Percentiles rank a stretch among this genome's conserved stretches.
phyloP scores from a whole-genome alignment of 2,888 invertebrate species.

The Diarsia mendica region DNA sequence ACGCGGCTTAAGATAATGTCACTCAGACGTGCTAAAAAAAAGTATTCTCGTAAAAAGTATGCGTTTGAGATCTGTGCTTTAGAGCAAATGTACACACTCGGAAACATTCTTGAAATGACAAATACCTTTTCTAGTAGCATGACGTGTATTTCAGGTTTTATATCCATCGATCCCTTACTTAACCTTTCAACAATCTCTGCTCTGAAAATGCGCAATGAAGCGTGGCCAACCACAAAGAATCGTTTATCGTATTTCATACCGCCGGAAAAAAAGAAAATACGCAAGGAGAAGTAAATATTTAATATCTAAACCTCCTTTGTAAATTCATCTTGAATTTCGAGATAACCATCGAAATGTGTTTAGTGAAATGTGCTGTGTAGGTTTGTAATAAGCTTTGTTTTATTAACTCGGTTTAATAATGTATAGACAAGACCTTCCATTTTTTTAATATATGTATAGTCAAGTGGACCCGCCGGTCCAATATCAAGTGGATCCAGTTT shows the following conservation, averaged over 20 bases:
- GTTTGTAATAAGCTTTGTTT: neutral
- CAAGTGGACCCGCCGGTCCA: no score
- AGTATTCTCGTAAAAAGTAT: no score
- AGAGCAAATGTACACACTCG: no score
- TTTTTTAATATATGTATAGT: no score
- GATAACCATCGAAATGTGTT: slow-evolving; percentile 11
- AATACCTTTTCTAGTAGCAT: no score
- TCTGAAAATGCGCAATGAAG: slow-evolving; percentile 21
- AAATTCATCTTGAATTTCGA: slow-evolving; percentile 25
- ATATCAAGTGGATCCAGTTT: no score
- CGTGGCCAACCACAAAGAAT: neutral
- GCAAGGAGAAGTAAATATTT: slow-evolving; percentile 19
- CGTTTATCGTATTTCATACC: slow-evolving; percentile 5
- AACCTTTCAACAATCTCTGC: neutral
- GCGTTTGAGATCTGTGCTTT: no score
- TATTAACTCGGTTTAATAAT: neutral
- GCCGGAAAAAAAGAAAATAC: slow-evolving; percentile 4
- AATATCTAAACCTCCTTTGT: slow-evolving; percentile 16
- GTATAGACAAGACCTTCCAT: no score
- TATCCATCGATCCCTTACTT: neutral
- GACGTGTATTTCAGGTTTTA: no score
- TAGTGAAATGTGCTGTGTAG: slow-evolving; percentile 13
- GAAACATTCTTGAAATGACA: no score
- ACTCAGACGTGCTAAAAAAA: no score
- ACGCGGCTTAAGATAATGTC: no score